These are phyloP conservation scores for Trissolcus japonicus DNA, from an alignment of 2,888 invertebrate genomes.

Conservation along the genomic window DNA sequence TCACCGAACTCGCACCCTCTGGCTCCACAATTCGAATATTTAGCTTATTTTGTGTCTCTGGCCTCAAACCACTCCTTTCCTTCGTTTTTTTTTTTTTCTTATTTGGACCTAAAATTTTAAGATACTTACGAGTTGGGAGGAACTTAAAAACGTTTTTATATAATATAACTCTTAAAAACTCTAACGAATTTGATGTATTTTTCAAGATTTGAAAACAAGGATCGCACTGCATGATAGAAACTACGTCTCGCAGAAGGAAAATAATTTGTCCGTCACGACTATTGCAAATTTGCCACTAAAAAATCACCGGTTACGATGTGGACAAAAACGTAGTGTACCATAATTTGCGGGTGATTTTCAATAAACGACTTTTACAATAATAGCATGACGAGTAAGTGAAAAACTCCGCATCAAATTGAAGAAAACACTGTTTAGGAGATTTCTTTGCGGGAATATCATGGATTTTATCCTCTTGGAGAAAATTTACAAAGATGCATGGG, in stretches of 20 bases:
- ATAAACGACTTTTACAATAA: conserved; percentile 21
- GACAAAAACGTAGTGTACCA: conserved; percentile 4
- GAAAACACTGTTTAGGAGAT: too few relatives aligned
- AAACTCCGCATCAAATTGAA: not conserved
- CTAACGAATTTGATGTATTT: too few relatives aligned
- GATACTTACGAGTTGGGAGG: too few relatives aligned
- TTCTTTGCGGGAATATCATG: too few relatives aligned
- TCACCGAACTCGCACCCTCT: conserved; percentile 34
- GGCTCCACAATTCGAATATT: not conserved
- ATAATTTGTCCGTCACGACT: conserved; percentile 35
- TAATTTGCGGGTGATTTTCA: conserved; percentile 29
- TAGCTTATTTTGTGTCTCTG: conserved; percentile 16
- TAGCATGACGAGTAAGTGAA: conserved; percentile 5
- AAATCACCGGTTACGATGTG: conserved; percentile 20
- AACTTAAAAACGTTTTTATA: too few relatives aligned
- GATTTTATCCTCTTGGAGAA: too few relatives aligned
- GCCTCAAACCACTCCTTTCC: not conserved
- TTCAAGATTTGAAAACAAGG: not conserved
- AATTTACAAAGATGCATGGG: too few relatives aligned
- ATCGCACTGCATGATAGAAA: too few relatives aligned
- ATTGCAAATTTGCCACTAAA: conserved; percentile 36
- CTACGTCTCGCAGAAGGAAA: not conserved
- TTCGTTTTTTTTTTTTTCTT: not conserved
- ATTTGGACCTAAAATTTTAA: not conserved
- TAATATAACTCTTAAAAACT: too few relatives aligned